Evolutionary conservation across 35 echinoderm and acorn worm genomes (phyloP), one percentile per base, ranked within the genome.

Genomic region (Amphiura filiformis): DNA sequence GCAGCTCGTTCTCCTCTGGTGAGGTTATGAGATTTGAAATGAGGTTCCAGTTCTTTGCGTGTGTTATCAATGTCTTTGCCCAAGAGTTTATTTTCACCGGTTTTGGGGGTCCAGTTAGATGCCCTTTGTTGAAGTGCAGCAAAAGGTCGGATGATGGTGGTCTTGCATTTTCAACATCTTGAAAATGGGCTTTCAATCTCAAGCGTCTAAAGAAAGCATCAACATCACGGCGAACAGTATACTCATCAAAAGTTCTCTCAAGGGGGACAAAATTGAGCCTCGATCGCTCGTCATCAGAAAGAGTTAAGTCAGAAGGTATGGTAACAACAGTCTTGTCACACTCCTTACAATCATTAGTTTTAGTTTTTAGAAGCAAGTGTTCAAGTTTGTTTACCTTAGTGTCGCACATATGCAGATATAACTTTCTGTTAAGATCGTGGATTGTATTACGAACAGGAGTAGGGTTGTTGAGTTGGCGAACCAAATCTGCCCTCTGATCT

Each of bases 181-280:
- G 28, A 31, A 80, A 80, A n/a, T 80, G 78, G 11, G 34, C 12
- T n/a, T 80, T 80, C 17, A 80, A 36, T 18, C 78, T 34, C 17
- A 80, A 36, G 4, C 78, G 78, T n/a, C 78, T 80, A n/a, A 36
- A 17, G 5, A 80, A 80, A 17, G 78, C 34, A 31, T 80, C 31
- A 12, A 36, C 34, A n/a, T 80, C 78, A 80, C 78, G 38, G 35
- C 38, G 78, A 34, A 80, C 38, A 23, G 28, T 37, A 36, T 35
- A 80, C 35, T 80, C 38, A 80, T 80, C 38, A 80, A 80, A 80
- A 26, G 34, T 7, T 77, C 34, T 77, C 75, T 77, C n/a, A 28
- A 77, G 75, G 14, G 28, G 78, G 34, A 80, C 78, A 80, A 80
- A 80, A 80, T 80, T 80, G 7, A 80, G 35, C 2, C 78, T 32